Base-by-base conservation (phyloP, 2,797 vertebrate genomes). In the Neostethus bicornis region DNA sequence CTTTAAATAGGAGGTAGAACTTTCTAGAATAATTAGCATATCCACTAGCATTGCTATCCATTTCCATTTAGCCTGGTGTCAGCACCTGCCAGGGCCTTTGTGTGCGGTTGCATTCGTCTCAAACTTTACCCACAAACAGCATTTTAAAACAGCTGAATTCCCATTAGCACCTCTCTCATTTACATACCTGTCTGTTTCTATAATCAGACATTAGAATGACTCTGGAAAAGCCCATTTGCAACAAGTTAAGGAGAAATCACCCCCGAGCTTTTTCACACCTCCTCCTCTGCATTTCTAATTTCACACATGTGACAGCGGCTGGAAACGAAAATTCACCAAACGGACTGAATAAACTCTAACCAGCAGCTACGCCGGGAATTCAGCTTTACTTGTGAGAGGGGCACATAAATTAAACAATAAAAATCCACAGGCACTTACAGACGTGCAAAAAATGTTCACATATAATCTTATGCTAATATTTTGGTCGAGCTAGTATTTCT, bases 11-110 rank as follows among this genome's bases (percentile, higher is more conserved):
- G 35, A 21, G 61, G 37, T 41, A 28, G 23, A 38, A 24, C 41
- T 25, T 51, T 20, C 21, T 46, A 58, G 17, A 52, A 37, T 23
- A 16, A 45, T 52, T 52, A 52, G 32, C 49, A 52, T 38, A 28
- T 38, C 24, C 25, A 38, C 17, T 38, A 52, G 14, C 19, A 38
- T 7, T 46, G 42, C 25, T 23, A 28, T 7, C 42, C 14, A 52
- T 52, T 61, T 46, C 49, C 59, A 51, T 46, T 52, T 52, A 39
- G 42, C 6, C 32, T 23, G 4, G 59, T 34, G 19, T 52, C 42
- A 61, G 19, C 28, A 19, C 11, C 32, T 29, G 14, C 52, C 49
- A 61, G 14, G n/a, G 17, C 14, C 9, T 37, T 61, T 38, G 61
- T 41, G 45, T 20, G 25, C 28, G 14, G 49, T 28, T 39, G 42